phyloP scores from a whole-genome alignment of 37 sponge, comb jelly and placozoan genomes.

The Diacarnus erythraeanus region DNA sequence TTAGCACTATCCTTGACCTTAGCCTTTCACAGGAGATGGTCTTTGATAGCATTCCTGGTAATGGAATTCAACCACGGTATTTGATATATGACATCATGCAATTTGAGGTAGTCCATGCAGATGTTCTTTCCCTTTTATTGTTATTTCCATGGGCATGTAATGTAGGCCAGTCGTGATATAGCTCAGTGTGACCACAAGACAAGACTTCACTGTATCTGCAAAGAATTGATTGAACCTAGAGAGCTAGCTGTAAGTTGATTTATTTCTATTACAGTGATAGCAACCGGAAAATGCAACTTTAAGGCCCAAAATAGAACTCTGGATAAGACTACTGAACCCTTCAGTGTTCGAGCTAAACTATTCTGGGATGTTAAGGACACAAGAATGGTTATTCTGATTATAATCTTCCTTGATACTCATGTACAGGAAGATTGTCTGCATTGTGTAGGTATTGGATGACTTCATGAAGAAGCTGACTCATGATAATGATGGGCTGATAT shows the following conservation, averaged over 20 bases:
- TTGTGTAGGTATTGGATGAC: conserved; percentile 70
- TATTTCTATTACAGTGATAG: neutral
- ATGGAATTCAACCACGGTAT: conserved; percentile 59
- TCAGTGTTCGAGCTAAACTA: conserved; percentile 74
- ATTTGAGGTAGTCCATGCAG: conserved; percentile 62
- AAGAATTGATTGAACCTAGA: conserved; percentile 88
- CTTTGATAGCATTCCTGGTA: conserved; percentile 67
- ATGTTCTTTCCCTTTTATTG: neutral
- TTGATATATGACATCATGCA: conserved; percentile 94
- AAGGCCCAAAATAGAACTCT: conserved; percentile 53
- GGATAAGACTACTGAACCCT: conserved; percentile 82
- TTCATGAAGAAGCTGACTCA: conserved; percentile 80
- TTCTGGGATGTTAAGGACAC: conserved; percentile 84
- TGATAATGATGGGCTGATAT: conserved; percentile 91
- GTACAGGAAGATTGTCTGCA: neutral
- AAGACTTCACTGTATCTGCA: conserved; percentile 62
- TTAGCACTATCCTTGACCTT: neutral
- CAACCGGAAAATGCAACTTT: neutral
- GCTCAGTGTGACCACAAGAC: conserved; percentile 63
- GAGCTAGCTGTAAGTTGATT: conserved; percentile 64
- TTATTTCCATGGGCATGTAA: neutral
- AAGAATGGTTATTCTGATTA: conserved; percentile 35
- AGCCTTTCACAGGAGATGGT: conserved; percentile 77
- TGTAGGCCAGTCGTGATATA: conserved; percentile 51
- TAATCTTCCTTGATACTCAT: neutral